These are phyloP conservation scores for Panulirus ornatus DNA, from an alignment of 1,140 invertebrate genomes.

Conservation along the genomic window DNA sequence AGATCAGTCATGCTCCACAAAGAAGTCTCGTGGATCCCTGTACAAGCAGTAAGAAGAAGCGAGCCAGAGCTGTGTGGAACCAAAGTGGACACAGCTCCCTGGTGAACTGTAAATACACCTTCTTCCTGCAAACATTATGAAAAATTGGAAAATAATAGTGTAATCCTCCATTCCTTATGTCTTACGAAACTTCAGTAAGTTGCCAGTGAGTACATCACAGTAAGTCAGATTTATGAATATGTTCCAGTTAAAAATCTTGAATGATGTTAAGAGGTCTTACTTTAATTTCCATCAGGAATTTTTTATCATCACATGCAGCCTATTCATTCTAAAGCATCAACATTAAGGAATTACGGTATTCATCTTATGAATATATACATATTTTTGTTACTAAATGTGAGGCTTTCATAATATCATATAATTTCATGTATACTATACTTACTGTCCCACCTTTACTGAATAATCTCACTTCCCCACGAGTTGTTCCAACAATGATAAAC, in stretches of 20 bases:
- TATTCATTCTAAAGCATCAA: too few species aligned
- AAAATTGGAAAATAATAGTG: background rate
- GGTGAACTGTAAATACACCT: conserved; percentile 65
- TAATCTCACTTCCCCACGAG: conserved; percentile 70
- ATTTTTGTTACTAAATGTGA: too few species aligned
- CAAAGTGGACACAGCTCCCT: conserved; percentile 87
- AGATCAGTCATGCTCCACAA: conserved; percentile 88
- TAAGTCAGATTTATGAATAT: too few species aligned
- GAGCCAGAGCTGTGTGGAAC: conserved; percentile 86
- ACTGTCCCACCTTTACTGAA: conserved; percentile 72
- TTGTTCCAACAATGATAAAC: conserved; percentile 75
- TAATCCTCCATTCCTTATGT: background rate
- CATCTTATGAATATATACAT: too few species aligned
- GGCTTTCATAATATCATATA: too few species aligned
- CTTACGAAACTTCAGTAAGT: too few species aligned
- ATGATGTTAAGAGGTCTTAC: too few species aligned
- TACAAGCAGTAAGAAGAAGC: conserved; percentile 88
- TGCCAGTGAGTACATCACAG: too few species aligned
- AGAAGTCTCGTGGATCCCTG: conserved; percentile 79
- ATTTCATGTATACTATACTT: conserved; percentile 53
- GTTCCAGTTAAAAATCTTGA: too few species aligned
- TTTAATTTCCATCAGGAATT: too few species aligned
- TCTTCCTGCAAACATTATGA: conserved; percentile 59
- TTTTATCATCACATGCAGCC: too few species aligned
- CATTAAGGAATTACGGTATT: too few species aligned